Conservation (phyloP, 2,797 vertebrate genomes). For the Pristis pectinata region DNA sequence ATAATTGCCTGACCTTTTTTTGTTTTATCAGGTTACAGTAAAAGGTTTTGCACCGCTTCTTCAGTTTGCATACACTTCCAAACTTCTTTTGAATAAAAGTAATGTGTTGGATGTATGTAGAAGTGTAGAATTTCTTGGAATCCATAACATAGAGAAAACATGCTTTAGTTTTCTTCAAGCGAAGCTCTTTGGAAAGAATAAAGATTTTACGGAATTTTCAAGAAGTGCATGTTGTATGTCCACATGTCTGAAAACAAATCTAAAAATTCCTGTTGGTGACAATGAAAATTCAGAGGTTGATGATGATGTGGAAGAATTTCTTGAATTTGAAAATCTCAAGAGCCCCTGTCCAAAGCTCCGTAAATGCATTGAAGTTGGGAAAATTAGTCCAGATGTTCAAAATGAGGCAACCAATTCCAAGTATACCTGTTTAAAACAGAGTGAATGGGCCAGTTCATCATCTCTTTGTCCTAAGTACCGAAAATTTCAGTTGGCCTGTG, state of each 20-base stretch:
- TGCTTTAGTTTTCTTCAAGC: slow-evolving; percentile 91
- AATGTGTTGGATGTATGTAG: slow-evolving; percentile 82
- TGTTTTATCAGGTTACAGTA: slow-evolving; percentile 70
- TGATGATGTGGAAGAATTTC: slow-evolving; percentile 58
- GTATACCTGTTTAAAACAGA: slow-evolving; percentile 51
- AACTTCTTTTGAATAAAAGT: slow-evolving; percentile 85
- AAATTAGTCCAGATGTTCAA: slow-evolving; percentile 46
- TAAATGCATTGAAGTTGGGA: slow-evolving; percentile 54
- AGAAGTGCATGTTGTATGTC: slow-evolving; percentile 64
- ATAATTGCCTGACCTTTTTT: not conserved
- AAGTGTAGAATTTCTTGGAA: slow-evolving; percentile 75
- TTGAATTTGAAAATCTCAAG: slow-evolving; percentile 52
- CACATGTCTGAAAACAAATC: slow-evolving; percentile 55
- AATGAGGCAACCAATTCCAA: slow-evolving; percentile 51
- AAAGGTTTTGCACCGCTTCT: slow-evolving; percentile 90
- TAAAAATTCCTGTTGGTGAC: slow-evolving; percentile 44
- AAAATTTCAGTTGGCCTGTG: slow-evolving; percentile 69
- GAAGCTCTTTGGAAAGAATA: slow-evolving; percentile 69
- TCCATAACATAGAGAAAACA: slow-evolving; percentile 80
- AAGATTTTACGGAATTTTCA: slow-evolving; percentile 51
- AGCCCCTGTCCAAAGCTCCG: slow-evolving; percentile 48
- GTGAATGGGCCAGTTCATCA: slow-evolving; percentile 53
- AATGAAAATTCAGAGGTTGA: slow-evolving; percentile 50
- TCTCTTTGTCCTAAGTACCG: slow-evolving; percentile 66
- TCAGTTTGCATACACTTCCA: slow-evolving; percentile 91